These are phyloP conservation scores for Halocynthia aurantium DNA, from an alignment of 23 tunicate species.

Conservation along the genomic window DNA sequence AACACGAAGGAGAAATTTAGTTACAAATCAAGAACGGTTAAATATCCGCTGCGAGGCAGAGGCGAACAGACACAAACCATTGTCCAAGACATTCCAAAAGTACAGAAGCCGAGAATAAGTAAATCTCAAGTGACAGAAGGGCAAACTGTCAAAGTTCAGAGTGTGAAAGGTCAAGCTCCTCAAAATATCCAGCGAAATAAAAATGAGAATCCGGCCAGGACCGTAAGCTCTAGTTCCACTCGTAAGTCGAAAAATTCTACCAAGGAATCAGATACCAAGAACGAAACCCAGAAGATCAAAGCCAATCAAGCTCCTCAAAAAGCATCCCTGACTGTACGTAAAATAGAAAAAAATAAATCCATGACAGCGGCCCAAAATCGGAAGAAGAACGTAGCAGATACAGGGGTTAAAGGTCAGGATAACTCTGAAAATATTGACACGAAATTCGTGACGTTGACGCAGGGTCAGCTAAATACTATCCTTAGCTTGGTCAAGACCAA, in stretches of 20 bases:
- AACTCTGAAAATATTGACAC: slow-evolving; percentile 32
- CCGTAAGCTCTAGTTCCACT: too few relatives aligned
- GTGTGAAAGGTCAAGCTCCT: too few relatives aligned
- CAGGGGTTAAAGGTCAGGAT: slow-evolving; percentile 8
- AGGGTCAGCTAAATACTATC: slow-evolving; percentile 80
- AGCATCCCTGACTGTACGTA: not conserved
- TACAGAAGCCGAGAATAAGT: not conserved
- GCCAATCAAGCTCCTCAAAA: not conserved
- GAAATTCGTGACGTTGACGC: slow-evolving; percentile 72
- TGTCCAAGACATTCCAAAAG: not conserved
- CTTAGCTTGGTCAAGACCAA: slow-evolving; percentile 67
- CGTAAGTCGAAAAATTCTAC: too few relatives aligned
- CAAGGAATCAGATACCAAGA: not conserved
- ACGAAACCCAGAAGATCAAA: not conserved
- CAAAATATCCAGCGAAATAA: too few relatives aligned
- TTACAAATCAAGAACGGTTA: not conserved
- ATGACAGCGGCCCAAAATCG: not conserved
- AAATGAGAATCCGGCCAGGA: too few relatives aligned
- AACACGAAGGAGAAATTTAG: not conserved
- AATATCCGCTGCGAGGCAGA: not conserved
- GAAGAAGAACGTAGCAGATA: not conserved
- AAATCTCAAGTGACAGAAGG: not conserved
- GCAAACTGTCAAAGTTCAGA: not conserved
- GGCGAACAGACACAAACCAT: not conserved
- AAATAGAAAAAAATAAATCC: slow-evolving; percentile 2